These are phyloP conservation scores for Karalla daura DNA, from an alignment of 2,797 vertebrate genomes.

Conservation along the genomic window DNA sequence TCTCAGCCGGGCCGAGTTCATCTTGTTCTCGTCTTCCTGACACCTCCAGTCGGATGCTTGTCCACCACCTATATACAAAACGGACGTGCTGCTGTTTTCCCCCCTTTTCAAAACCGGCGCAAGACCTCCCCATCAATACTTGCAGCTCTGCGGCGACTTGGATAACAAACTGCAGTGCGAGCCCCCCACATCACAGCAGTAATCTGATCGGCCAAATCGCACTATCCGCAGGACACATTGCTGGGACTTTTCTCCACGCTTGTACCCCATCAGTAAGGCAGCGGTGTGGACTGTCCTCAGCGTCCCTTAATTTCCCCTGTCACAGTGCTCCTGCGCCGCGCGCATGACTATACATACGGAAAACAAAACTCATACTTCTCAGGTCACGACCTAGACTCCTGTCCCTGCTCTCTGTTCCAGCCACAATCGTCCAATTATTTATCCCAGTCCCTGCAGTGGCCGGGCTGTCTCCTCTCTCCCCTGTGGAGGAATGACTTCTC, in stretches of 20 bases:
- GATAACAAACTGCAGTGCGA: slow-evolving; percentile 30
- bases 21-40: slow-evolving; percentile 34
- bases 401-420: slow-evolving; percentile 37
- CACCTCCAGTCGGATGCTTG: slow-evolving; percentile 34
- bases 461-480: slow-evolving; percentile 53
- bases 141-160: slow-evolving; percentile 25
- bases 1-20: slow-evolving; percentile 30
- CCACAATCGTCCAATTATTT: slow-evolving; percentile 65
- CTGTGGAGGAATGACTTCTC: slow-evolving; percentile 58
- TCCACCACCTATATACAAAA: slow-evolving; percentile 31
- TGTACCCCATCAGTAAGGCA: slow-evolving; percentile 5
- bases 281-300: slow-evolving; percentile 9
- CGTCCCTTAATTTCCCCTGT: slow-evolving; percentile 17
- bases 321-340: not conserved
- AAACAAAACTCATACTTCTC: slow-evolving; percentile 49
- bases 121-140: slow-evolving; percentile 35
- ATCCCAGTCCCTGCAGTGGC: slow-evolving; percentile 47
- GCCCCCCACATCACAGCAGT: slow-evolving; percentile 23
- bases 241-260: not conserved
- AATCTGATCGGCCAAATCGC: slow-evolving; percentile 29
- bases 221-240: slow-evolving; percentile 20
- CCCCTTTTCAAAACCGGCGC: slow-evolving; percentile 5
- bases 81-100: slow-evolving; percentile 23
- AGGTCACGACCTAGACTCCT: slow-evolving; percentile 55
- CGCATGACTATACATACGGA: slow-evolving; percentile 12